Evolutionary conservation across 1,140 invertebrate species (phyloP).

Genomic region (Cyphomyrmex costatus): DNA sequence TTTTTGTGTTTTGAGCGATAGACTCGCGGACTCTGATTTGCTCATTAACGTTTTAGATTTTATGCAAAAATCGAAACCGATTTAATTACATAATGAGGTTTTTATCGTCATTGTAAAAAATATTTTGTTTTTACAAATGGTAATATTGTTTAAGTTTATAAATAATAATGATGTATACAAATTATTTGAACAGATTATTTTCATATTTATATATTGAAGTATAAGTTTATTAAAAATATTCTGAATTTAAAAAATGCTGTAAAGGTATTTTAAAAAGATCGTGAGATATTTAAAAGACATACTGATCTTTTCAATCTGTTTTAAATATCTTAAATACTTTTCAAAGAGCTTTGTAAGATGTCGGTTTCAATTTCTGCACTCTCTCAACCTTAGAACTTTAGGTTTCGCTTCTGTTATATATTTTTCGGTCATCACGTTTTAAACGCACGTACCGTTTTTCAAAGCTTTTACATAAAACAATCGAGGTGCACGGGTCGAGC

Average conservation of each 20-base stretch:
- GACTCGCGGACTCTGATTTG: background rate
- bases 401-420: background rate
- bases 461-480: constrained; percentile 21
- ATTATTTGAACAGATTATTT: constrained; percentile 2
- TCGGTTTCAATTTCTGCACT: constrained; percentile 14
- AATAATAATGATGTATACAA: background rate
- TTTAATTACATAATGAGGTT: background rate
- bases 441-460: background rate
- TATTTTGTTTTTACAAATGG: background rate
- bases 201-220: background rate
- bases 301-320: background rate
- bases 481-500: constrained; percentile 67
- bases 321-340: background rate
- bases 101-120: background rate
- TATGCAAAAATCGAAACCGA: constrained; percentile 16
- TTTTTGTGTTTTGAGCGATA: constrained; percentile 8
- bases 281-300: background rate
- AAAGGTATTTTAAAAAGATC: background rate
- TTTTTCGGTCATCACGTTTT: background rate
- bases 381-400: background rate
- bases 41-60: background rate
- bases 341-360: background rate
- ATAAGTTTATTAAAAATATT: background rate
- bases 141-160: background rate
- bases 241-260: background rate